phyloP scores from a whole-genome alignment of 2,888 invertebrate genomes.

The Clunio marinus region DNA sequence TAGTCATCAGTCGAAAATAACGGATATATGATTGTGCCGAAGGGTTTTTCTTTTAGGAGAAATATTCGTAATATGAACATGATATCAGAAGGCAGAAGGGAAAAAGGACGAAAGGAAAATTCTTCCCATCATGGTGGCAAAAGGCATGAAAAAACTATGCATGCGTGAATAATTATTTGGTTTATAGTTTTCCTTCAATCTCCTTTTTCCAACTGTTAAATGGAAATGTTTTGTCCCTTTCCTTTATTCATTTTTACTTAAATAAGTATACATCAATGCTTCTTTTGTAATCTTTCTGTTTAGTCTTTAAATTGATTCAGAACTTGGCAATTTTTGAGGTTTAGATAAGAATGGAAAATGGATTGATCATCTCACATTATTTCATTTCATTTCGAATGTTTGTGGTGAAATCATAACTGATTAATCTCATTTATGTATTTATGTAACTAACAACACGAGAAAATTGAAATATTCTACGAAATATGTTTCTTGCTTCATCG shows the following conservation, averaged over 20 bases:
- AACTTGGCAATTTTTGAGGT: conserved; percentile 1
- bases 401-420: neutral
- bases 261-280: too few relatives aligned
- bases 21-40: neutral
- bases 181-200: conserved; percentile 17
- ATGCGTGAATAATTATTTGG: conserved; percentile 37
- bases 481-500: neutral
- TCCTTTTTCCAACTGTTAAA: neutral
- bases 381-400: neutral
- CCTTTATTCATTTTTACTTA: conserved; percentile 24
- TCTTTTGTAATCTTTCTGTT: conserved; percentile 26
- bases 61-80: neutral
- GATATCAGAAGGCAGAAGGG: neutral
- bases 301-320: conserved; percentile 19
- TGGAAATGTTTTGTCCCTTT: neutral
- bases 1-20: conserved; percentile 27
- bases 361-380: conserved; percentile 24
- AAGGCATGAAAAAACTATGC: conserved; percentile 10
- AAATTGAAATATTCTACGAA: conserved; percentile 18
- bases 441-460: neutral
- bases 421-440: neutral
- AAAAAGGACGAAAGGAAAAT: neutral
- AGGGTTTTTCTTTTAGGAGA: neutral
- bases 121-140: neutral
- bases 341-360: neutral